Percentiles rank a stretch among this genome's conserved stretches.
These are phyloP conservation scores for Vesta saturnalis DNA, from an alignment of 2,888 invertebrate species.

Conservation along the genomic window DNA sequence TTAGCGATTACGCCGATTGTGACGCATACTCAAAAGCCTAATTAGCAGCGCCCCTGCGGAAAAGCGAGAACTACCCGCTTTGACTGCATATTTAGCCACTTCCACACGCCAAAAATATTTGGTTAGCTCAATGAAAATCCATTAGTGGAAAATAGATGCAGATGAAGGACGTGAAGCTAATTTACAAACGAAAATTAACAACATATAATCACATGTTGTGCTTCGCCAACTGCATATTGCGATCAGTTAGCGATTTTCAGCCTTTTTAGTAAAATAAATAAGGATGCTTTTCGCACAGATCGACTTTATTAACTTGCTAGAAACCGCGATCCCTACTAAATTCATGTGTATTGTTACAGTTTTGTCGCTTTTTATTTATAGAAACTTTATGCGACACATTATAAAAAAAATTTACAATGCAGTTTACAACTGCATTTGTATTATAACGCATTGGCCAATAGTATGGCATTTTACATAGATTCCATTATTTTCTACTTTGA, in stretches of 20 bases:
- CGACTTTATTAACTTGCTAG: constrained; percentile 51
- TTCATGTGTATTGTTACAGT: constrained; percentile 50
- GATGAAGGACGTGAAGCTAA: constrained; percentile 31
- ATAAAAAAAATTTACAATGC: not conserved
- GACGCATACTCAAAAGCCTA: constrained; percentile 63
- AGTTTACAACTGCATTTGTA: not conserved
- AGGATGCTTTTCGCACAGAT: constrained; percentile 43
- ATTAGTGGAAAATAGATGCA: constrained; percentile 24
- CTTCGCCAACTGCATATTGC: constrained; percentile 55
- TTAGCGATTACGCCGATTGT: constrained; percentile 64
- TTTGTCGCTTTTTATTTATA: constrained; percentile 37
- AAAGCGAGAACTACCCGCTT: constrained; percentile 47
- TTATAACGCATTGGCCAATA: no score
- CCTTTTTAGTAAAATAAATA: constrained; percentile 37
- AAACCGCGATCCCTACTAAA: constrained; percentile 51
- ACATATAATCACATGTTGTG: constrained; percentile 59
- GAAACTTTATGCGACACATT: constrained; percentile 16
- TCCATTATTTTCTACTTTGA: no score
- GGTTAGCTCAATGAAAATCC: constrained; percentile 4
- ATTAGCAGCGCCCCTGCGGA: constrained; percentile 57
- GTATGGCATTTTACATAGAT: no score
- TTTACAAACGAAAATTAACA: constrained; percentile 31
- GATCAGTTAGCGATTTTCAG: constrained; percentile 48
- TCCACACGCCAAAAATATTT: constrained; percentile 23
- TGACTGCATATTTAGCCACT: constrained; percentile 31